These are phyloP conservation scores for Plotosus lineatus DNA, from an alignment of 2,113 vertebrate genomes.

Conservation along the genomic window DNA sequence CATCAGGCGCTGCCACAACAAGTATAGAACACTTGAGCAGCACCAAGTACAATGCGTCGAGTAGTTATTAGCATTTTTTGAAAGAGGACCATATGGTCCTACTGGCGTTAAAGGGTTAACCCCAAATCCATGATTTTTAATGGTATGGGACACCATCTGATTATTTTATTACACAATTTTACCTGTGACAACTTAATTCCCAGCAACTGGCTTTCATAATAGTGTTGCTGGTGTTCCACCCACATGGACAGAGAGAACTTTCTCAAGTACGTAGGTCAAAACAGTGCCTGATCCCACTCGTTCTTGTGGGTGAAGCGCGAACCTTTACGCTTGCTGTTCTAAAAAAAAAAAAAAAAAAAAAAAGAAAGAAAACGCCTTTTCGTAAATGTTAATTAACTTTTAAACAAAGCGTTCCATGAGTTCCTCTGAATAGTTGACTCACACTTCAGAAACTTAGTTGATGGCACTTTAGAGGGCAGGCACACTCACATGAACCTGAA, in stretches of 20 bases:
- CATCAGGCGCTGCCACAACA: too few relatives aligned
- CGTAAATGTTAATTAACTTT: conserved; percentile 34
- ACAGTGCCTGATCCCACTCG: neutral
- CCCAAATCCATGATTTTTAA: conserved; percentile 58
- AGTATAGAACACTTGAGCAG: too few relatives aligned
- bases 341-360: too few relatives aligned
- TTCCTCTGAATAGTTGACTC: neutral
- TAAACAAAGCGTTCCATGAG: neutral
- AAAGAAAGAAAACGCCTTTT: conserved; percentile 8
- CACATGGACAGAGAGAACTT: neutral
- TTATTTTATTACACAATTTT: conserved; percentile 40
- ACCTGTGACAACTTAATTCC: conserved; percentile 41
- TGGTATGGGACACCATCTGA: conserved; percentile 47
- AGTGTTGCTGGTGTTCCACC: conserved; percentile 15
- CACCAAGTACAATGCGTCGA: too few relatives aligned
- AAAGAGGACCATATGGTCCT: too few relatives aligned
- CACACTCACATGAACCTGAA: conserved; percentile 38
- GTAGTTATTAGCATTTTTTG: too few relatives aligned
- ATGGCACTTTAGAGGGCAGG: conserved; percentile 29
- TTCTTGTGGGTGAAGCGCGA: conserved; percentile 2
- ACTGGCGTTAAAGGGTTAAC: too few relatives aligned
- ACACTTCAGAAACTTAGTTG: conserved; percentile 29
- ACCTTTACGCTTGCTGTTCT: neutral
- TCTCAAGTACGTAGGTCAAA: neutral
- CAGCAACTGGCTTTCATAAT: conserved; percentile 38